phyloP scores from a whole-genome alignment of 2,888 invertebrate genomes.

The Orgyia antiqua region DNA sequence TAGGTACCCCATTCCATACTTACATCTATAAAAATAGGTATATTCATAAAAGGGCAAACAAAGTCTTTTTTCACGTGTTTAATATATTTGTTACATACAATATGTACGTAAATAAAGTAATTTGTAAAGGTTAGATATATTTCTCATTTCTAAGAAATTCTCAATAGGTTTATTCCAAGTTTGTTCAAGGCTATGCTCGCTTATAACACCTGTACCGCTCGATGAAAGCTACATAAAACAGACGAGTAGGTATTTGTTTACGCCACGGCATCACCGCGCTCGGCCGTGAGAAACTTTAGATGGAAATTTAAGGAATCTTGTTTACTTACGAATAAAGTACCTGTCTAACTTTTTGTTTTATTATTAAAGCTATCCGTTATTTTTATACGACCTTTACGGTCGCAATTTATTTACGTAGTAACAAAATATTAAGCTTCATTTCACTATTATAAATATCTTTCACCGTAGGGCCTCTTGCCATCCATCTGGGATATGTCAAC shows the following conservation, averaged over 20 bases:
- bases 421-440: neutral
- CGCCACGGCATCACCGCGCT: slow-evolving; percentile 23
- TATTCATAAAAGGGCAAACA: no score
- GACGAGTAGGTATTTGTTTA: slow-evolving; percentile 38
- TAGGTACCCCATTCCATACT: no score
- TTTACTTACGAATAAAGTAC: slow-evolving; percentile 47
- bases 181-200: slow-evolving; percentile 25
- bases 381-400: slow-evolving; percentile 11
- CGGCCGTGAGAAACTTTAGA: slow-evolving; percentile 57
- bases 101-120: no score
- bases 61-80: no score
- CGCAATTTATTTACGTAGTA: neutral
- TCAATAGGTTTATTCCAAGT: slow-evolving; percentile 12
- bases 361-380: slow-evolving; percentile 29
- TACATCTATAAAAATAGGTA: no score
- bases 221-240: slow-evolving; percentile 44
- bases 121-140: no score
- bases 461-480: no score
- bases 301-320: slow-evolving; percentile 46
- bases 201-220: slow-evolving; percentile 27
- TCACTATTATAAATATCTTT: no score
- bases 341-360: slow-evolving; percentile 33
- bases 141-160: no score
- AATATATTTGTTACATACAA: no score
- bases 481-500: no score